phyloP scores from a whole-genome alignment of 2,888 invertebrate genomes.

The Acronicta alni region DNA sequence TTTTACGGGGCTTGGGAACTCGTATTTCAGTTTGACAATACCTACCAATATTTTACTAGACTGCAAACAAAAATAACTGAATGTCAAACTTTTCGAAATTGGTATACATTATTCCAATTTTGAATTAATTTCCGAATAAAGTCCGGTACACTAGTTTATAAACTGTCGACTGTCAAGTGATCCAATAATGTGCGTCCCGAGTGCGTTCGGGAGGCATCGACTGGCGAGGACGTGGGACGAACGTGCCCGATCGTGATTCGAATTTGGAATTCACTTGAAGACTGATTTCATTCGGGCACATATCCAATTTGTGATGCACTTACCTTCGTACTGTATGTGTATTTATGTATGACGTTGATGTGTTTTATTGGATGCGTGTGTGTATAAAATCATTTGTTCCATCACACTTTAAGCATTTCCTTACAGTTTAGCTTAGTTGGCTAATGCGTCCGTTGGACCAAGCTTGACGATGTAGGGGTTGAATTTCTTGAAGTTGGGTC shows the following conservation, averaged over 20 bases:
- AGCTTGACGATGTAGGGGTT: too few species aligned
- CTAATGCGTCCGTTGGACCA: too few species aligned
- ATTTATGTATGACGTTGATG: neutral
- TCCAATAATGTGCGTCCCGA: conserved; percentile 63
- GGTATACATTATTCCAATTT: neutral
- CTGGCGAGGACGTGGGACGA: conserved; percentile 61
- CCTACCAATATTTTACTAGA: neutral
- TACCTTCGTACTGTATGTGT: conserved; percentile 15
- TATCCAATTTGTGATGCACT: conserved; percentile 47
- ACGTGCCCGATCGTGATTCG: conserved; percentile 67
- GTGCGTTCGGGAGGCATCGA: conserved; percentile 54
- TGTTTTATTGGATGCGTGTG: neutral
- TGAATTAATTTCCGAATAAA: conserved; percentile 11
- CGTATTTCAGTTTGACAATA: neutral
- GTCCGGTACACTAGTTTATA: conserved; percentile 10
- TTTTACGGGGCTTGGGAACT: neutral
- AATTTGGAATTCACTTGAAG: conserved; percentile 65
- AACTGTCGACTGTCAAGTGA: conserved; percentile 65
- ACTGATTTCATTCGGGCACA: conserved; percentile 57
- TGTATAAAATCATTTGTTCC: too few species aligned
- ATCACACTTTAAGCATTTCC: too few species aligned
- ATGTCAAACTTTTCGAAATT: too few species aligned
- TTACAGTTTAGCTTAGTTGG: too few species aligned
- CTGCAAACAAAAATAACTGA: too few species aligned
- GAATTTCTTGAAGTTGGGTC: too few species aligned